phyloP scores from a whole-genome alignment of 2,888 invertebrate genomes.

The Epistrophe grossulariae region DNA sequence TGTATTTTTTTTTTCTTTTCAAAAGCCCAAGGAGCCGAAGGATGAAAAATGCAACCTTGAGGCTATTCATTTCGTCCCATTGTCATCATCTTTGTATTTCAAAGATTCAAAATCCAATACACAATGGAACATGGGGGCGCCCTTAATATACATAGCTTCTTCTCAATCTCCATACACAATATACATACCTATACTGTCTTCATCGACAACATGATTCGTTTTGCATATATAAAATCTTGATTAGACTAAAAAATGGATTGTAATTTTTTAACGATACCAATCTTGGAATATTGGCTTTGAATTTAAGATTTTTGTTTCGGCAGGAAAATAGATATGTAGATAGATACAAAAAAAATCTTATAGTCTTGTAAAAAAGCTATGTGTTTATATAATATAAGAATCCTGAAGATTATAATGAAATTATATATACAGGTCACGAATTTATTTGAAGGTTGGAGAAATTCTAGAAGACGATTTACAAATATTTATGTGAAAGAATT shows the following conservation, averaged over 20 bases:
- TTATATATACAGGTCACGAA: slow-evolving; percentile 13
- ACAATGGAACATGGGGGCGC: neutral
- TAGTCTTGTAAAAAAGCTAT: neutral
- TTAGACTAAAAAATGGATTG: slow-evolving; percentile 22
- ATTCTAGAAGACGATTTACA: neutral
- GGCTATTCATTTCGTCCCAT: slow-evolving; percentile 12
- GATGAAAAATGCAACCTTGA: neutral
- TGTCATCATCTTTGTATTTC: slow-evolving; percentile 23
- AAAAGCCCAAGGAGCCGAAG: neutral
- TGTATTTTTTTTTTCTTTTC: neutral
- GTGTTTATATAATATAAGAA: neutral
- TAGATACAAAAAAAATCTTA: neutral
- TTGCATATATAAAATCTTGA: slow-evolving; percentile 23
- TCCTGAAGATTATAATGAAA: neutral
- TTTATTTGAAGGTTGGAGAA: neutral
- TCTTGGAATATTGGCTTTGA: slow-evolving; percentile 23
- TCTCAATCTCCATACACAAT: neutral
- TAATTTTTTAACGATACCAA: slow-evolving; percentile 33
- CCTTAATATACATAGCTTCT: neutral
- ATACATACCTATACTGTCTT: neutral
- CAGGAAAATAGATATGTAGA: neutral
- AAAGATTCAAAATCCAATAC: slow-evolving; percentile 22
- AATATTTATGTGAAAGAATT: neutral
- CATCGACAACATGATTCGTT: slow-evolving; percentile 15
- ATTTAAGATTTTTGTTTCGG: neutral